Evolutionary conservation across 2,888 invertebrate species (phyloP).

Genomic region (Panorpa germanica): DNA sequence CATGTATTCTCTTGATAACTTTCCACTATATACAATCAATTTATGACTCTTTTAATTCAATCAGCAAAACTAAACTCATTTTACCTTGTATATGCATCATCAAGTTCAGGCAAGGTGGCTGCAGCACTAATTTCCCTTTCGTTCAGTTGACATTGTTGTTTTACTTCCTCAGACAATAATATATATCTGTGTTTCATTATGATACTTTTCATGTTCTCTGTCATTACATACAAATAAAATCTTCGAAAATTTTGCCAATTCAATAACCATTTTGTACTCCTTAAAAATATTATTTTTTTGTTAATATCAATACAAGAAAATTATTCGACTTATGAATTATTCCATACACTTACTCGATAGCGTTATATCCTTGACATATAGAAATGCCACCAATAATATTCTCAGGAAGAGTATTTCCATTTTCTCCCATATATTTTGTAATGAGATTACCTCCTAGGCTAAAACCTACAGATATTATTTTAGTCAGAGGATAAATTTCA

Average conservation of each 20-base stretch:
- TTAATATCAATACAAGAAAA: slow-evolving; percentile 2
- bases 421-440: slow-evolving; percentile 81
- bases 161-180: slow-evolving; percentile 54
- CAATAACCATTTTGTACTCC: slow-evolving; percentile 60
- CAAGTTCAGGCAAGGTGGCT: slow-evolving; percentile 72
- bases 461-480: slow-evolving; percentile 74
- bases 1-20: neutral
- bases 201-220: slow-evolving; percentile 76
- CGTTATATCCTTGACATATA: slow-evolving; percentile 88
- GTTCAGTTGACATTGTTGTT: slow-evolving; percentile 43
- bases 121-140: slow-evolving; percentile 71
- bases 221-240: slow-evolving; percentile 82
- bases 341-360: slow-evolving; percentile 56
- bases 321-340: too few relatives aligned
- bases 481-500: slow-evolving; percentile 54
- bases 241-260: slow-evolving; percentile 83
- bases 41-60: slow-evolving; percentile 6
- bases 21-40: too few relatives aligned
- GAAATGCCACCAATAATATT: slow-evolving; percentile 79
- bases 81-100: slow-evolving; percentile 70
- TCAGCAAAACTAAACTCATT: slow-evolving; percentile 1
- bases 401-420: slow-evolving; percentile 34
- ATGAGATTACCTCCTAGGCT: slow-evolving; percentile 87
- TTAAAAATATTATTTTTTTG: slow-evolving; percentile 22
- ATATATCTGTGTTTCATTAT: slow-evolving; percentile 67